A percentile compares a stretch with the other conserved stretches of the same genome.
These are phyloP conservation scores for Epizoanthus illoricatus DNA, from an alignment of 92 coral and sea anemone genomes.

Conservation along the genomic window DNA sequence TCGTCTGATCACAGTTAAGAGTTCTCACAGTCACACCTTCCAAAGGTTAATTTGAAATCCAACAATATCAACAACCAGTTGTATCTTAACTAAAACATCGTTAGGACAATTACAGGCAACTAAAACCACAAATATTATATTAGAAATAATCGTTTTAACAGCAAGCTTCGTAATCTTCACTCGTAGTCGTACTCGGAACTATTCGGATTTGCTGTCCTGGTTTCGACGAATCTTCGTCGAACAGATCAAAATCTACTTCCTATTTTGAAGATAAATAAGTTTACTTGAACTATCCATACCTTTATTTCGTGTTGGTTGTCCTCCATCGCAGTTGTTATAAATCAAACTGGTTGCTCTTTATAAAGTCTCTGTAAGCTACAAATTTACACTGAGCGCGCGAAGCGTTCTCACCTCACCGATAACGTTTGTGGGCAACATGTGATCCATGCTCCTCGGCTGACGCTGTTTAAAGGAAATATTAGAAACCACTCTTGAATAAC, in stretches of 20 bases:
- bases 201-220: neutral
- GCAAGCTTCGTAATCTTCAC: neutral
- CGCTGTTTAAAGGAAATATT: conserved; percentile 1
- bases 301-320: neutral
- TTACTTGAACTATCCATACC: neutral
- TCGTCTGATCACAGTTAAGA: too few species aligned
- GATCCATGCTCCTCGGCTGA: neutral
- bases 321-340: neutral
- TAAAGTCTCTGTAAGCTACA: neutral
- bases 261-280: neutral
- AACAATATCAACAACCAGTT: neutral
- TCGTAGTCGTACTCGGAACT: neutral
- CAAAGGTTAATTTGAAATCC: neutral
- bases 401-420: conserved; percentile 1
- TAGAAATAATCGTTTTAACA: neutral
- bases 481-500: neutral
- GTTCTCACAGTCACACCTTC: too few species aligned
- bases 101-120: neutral
- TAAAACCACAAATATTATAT: neutral
- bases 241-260: neutral
- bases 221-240: neutral
- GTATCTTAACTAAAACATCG: neutral
- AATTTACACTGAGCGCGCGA: neutral
- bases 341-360: neutral
- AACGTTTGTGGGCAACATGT: neutral